These are phyloP conservation scores for Lepidurus packardi DNA, from an alignment of 1,140 invertebrate species.

Conservation along the genomic window DNA sequence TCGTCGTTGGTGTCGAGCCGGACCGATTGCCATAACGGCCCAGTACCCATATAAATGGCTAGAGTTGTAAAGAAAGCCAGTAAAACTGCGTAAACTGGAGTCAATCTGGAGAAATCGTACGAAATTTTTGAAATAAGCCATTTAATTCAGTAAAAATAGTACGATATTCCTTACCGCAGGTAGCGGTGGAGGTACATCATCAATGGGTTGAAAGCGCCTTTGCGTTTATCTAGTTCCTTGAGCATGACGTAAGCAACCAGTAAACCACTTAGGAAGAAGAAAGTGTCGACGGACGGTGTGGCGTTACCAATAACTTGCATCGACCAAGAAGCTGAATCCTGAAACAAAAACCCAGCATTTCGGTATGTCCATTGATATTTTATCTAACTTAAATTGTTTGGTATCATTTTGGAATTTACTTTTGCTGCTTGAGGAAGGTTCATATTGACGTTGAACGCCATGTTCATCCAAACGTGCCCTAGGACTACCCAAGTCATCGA, in stretches of 20 bases:
- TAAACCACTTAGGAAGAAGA: constrained; percentile 67
- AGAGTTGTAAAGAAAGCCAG: constrained; percentile 68
- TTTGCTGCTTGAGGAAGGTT: neutral
- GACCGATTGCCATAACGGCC: constrained; percentile 62
- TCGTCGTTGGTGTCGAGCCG: constrained; percentile 53
- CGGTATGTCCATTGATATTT: neutral
- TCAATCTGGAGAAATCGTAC: constrained; percentile 54
- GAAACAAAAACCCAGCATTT: neutral
- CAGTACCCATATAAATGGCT: constrained; percentile 58
- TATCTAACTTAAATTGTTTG: too few relatives aligned
- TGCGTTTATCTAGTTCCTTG: constrained; percentile 17
- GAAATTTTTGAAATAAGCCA: neutral
- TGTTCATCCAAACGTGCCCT: constrained; percentile 77
- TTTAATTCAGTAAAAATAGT: neutral
- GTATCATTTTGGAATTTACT: neutral
- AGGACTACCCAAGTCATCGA: constrained; percentile 91
- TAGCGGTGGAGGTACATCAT: constrained; percentile 32
- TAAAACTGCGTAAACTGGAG: constrained; percentile 74
- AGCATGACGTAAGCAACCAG: constrained; percentile 33
- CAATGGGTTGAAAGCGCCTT: constrained; percentile 24
- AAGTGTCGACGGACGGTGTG: constrained; percentile 83
- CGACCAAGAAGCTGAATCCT: constrained; percentile 57
- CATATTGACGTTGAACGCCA: constrained; percentile 38
- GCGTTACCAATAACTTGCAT: constrained; percentile 80
- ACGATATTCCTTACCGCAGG: neutral